Percentiles rank a stretch among this genome's conserved stretches.
Evolutionary conservation across 2,888 invertebrate genomes (phyloP).

Genomic region (Drosophila emarginata): DNA sequence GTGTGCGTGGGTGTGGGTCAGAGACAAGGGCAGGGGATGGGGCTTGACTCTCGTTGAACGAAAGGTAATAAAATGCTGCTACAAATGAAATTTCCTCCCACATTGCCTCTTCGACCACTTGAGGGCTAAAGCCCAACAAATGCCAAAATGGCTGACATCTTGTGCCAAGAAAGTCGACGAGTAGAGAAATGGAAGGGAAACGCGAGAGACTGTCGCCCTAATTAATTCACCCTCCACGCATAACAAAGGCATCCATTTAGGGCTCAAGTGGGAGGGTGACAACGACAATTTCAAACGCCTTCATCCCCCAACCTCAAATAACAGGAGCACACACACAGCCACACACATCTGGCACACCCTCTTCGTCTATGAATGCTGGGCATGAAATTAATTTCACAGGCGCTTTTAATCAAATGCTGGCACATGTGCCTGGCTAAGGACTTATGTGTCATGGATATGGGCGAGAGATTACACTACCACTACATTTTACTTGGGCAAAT

Average conservation of each 20-base stretch:
- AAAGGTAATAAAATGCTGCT: slow-evolving; percentile 46
- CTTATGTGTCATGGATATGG: slow-evolving; percentile 57
- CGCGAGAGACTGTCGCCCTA: slow-evolving; percentile 52
- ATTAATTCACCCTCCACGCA: slow-evolving; percentile 63
- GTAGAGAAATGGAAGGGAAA: not conserved
- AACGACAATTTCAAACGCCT: slow-evolving; percentile 62
- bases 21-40: not conserved
- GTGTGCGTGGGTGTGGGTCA: not conserved
- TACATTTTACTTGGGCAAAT: slow-evolving; percentile 29
- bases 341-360: not conserved
- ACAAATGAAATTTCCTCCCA: slow-evolving; percentile 40
- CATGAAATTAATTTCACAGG: slow-evolving; percentile 70
- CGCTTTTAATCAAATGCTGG: slow-evolving; percentile 80
- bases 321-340: too few species aligned
- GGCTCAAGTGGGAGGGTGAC: slow-evolving; percentile 57
- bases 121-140: slow-evolving; percentile 52
- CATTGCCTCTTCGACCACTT: slow-evolving; percentile 28
- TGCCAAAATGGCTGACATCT: slow-evolving; percentile 66
- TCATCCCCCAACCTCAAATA: not conserved
- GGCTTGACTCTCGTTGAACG: not conserved
- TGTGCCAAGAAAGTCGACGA: slow-evolving; percentile 16
- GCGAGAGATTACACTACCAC: not conserved
- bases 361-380: not conserved
- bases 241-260: slow-evolving; percentile 67
- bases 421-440: slow-evolving; percentile 65